Evolutionary conservation across 2,888 invertebrate genomes (phyloP), one percentile per base, ranked within the genome.

Genomic region (Drosophila pseudotakahashii): DNA sequence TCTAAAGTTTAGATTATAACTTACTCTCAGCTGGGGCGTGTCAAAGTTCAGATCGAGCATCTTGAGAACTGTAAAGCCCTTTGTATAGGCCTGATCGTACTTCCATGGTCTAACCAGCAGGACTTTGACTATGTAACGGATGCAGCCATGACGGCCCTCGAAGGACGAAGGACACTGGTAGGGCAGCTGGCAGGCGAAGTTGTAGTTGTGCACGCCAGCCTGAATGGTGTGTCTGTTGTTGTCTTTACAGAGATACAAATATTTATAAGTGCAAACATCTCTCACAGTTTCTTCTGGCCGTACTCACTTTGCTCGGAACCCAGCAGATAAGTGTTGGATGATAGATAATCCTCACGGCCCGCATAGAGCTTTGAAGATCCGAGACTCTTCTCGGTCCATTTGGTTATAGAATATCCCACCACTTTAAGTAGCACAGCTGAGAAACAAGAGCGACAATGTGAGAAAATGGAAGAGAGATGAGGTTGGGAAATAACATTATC

Each of bases 21-120:
- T 14, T 14, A 90, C 90, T 52, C 75, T 79, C 2, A 88, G 61
- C 32, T 79, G 77, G 0, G 79, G 81, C 44, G 83, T 73, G 60
- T 95, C 95, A 75, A 93, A 93, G 92, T 97, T 97, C 63, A 98
- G 93, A 92, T 97, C 97, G 79, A 97, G 93, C 36, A 95, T 94
- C 78, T 95, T 95, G 41, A 96, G 93, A 10, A 98, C 95, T 14
- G 96, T 96, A 83, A 97, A 97, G 2, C 95, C 94, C 83, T 94
- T 94, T 89, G 96, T 95, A 23, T 94, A 94, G 67, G 95, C 96
- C 81, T 96, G 95, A 91, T 97, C 96, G 89, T 95, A 95, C 88
- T 96, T 96, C 96, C 96, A 96, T 6, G 97, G 96, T n/a, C 96
- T 93, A 87, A 97, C 95, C 7, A 98, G 92, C 0, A 94, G 94